Conservation (phyloP, 2,113 vertebrate genomes). For the Caranx ignobilis region DNA sequence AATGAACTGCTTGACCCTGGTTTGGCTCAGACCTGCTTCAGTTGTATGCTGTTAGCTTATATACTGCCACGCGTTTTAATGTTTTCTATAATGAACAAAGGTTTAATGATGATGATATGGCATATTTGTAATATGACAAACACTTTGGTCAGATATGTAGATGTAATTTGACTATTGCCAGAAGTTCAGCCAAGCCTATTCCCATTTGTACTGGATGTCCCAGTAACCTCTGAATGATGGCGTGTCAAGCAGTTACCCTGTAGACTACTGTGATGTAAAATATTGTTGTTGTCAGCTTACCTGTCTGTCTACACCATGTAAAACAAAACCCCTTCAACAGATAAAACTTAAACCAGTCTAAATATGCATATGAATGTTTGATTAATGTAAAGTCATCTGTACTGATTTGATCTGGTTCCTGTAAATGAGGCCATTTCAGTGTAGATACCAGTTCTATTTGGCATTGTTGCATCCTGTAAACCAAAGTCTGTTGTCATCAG, state of each 20-base stretch:
- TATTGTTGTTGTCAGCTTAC: conserved; percentile 18
- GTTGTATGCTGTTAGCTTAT: conserved; percentile 24
- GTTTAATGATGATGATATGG: not conserved
- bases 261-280: conserved; percentile 26
- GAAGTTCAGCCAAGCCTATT: not conserved
- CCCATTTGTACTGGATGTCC: conserved; percentile 18
- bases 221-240: not conserved
- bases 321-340: not conserved
- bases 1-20: conserved; percentile 63
- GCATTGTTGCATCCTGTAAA: not conserved
- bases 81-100: conserved; percentile 3
- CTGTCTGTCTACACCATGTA: conserved; percentile 40
- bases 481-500: not conserved
- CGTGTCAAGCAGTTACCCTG: not conserved
- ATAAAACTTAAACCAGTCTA: not conserved
- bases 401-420: not conserved
- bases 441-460: conserved; percentile 6
- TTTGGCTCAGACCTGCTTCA: conserved; percentile 45
- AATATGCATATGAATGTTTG: conserved; percentile 23
- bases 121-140: not conserved
- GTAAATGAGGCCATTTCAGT: not conserved
- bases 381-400: conserved; percentile 37
- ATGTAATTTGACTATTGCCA: conserved; percentile 21
- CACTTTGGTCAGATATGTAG: conserved; percentile 14
- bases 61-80: conserved; percentile 5